Base-by-base conservation (phyloP, 2,888 invertebrate genomes). In the Adelognathus sp. region DNA sequence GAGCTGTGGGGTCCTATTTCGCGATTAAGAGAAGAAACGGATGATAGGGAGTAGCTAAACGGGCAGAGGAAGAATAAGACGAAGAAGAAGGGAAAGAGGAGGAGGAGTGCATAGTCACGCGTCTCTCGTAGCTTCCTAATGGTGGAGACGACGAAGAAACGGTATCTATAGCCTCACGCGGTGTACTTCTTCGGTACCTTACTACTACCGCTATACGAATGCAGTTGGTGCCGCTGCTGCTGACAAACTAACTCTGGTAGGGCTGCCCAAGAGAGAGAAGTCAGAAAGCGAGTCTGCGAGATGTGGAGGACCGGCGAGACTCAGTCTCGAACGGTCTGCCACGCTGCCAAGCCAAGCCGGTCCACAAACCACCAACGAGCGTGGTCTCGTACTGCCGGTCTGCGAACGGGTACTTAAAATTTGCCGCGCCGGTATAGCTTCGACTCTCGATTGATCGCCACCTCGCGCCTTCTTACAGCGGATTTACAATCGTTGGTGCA, bases 281-380 rank as follows among this genome's bases (percentile, higher is more conserved):
- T 86, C 85, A 84, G 63, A 63, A 56, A 73, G 73, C 44, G 61
- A 61, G 61, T 82, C 84, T 84, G 81, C 82, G 86, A 81, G 84
- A 86, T 78, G 84, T 82, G 83, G 82, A 83, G 84, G 85, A 78
- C 77, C 77, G 72, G 73, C 73, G 82, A 83, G 85, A 82, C 82
- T 87, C 87, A 87, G 87, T 87, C 87, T 86, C 84, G 83, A 87
- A 86, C 85, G 74, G 82, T 77, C 82, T 79, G 82, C 76, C 82
- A 81, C 74, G 78, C 78, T 78, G 76, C 81, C 74, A 76, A 82
- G 74, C 78, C 39, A 76, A 29, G 46, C 77, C 60, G 69, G 67
- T 56, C 77, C 73, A 52, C 58, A 56, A 52, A 52, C 16, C 56
- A 72, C 52, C 67, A 75, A 44, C 21, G n/a, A n/a, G 60, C 24